Conservation (phyloP, 2,888 invertebrate genomes). For the Drosophila borborema region DNA sequence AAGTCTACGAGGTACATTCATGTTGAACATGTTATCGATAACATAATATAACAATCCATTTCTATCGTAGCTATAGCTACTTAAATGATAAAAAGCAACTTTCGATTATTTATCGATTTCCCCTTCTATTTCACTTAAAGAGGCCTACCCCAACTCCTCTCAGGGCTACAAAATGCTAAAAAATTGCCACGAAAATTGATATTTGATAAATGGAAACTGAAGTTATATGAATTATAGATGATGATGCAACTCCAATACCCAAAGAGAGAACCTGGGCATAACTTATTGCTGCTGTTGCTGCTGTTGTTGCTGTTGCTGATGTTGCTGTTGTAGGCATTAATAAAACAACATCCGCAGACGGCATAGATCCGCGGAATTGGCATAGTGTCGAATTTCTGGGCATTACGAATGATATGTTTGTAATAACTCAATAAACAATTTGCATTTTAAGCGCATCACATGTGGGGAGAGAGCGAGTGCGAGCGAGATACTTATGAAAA, state of each 20-base stretch:
- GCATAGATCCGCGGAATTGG: constrained; percentile 32
- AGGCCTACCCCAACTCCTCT: background rate
- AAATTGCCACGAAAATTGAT: constrained; percentile 14
- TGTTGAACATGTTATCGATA: background rate
- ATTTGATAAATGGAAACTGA: constrained; percentile 16
- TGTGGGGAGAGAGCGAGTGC: background rate
- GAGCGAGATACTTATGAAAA: background rate
- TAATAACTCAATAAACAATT: constrained; percentile 65
- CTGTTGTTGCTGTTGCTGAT: background rate
- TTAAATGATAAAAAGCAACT: background rate
- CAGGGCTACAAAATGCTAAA: constrained; percentile 1
- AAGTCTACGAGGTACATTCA: background rate
- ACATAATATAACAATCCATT: background rate
- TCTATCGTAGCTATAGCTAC: background rate
- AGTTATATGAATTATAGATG: constrained; percentile 4
- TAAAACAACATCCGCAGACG: constrained; percentile 49
- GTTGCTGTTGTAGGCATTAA: constrained; percentile 26
- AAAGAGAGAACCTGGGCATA: constrained; percentile 17
- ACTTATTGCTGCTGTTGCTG: constrained; percentile 5
- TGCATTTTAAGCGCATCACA: constrained; percentile 52
- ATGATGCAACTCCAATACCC: constrained; percentile 17
- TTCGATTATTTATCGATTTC: background rate
- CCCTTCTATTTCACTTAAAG: background rate
- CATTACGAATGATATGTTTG: constrained; percentile 49
- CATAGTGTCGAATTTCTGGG: constrained; percentile 50